A percentile compares a stretch with the other conserved stretches of the same genome.
phyloP scores from a whole-genome alignment of 1,140 invertebrate species.

The Arctopsyche grandis region DNA sequence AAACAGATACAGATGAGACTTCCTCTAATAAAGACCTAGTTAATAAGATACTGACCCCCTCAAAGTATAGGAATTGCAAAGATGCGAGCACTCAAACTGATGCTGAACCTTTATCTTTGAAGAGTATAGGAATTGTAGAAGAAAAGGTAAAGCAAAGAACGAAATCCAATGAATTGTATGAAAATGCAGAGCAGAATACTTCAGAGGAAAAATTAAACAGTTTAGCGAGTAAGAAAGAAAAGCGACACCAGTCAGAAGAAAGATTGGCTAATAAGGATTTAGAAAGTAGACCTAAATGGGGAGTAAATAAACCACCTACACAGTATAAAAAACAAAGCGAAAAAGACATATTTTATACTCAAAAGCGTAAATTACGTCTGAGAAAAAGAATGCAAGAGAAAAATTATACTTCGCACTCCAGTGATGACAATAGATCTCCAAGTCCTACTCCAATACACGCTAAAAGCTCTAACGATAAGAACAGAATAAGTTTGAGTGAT shows the following conservation, averaged over 20 bases:
- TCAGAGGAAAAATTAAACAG: slow-evolving; percentile 60
- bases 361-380: slow-evolving; percentile 71
- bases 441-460: slow-evolving; percentile 58
- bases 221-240: slow-evolving; percentile 63
- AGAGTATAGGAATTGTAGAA: slow-evolving; percentile 23
- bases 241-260: slow-evolving; percentile 65
- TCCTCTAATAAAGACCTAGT: slow-evolving; percentile 56
- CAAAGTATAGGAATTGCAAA: slow-evolving; percentile 70
- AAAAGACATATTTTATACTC: slow-evolving; percentile 77
- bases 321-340: slow-evolving; percentile 82
- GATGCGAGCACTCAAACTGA: slow-evolving; percentile 79
- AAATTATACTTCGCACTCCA: slow-evolving; percentile 67
- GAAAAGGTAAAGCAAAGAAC: slow-evolving; percentile 55
- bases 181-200: slow-evolving; percentile 63
- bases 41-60: slow-evolving; percentile 71
- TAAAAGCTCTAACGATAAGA: slow-evolving; percentile 55
- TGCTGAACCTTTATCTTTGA: slow-evolving; percentile 53
- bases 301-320: slow-evolving; percentile 74
- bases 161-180: slow-evolving; percentile 58
- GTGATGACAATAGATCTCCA: slow-evolving; percentile 69
- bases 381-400: slow-evolving; percentile 65
- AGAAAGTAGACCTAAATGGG: slow-evolving; percentile 74
- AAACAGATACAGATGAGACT: slow-evolving; percentile 51
- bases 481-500: slow-evolving; percentile 62
- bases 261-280: slow-evolving; percentile 64